Percentiles rank a stretch among this genome's conserved stretches.
These are phyloP conservation scores for Neoaliturus tenellus DNA, from an alignment of 2,888 invertebrate genomes.

Conservation along the genomic window DNA sequence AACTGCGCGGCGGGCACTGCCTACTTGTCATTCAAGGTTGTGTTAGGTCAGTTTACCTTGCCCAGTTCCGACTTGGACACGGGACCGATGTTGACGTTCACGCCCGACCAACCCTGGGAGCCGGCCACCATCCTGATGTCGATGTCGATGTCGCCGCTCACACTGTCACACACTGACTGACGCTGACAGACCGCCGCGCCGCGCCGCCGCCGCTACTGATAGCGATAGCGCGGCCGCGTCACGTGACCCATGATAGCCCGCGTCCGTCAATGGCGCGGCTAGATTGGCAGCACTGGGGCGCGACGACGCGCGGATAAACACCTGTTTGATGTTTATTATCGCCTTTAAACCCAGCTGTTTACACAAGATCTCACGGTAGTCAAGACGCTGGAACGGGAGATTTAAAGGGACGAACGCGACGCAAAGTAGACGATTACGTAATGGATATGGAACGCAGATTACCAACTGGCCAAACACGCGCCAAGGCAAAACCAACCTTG, in stretches of 20 bases:
- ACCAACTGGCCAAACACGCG: too few relatives aligned
- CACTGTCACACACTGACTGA: not conserved
- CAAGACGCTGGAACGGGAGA: not conserved
- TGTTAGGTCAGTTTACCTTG: constrained; percentile 32
- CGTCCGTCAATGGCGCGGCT: not conserved
- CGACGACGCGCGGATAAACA: not conserved
- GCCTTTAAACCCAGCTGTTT: too few relatives aligned
- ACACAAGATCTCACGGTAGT: not conserved
- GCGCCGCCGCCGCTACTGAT: too few relatives aligned
- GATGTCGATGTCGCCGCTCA: too few relatives aligned
- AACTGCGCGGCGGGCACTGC: not conserved
- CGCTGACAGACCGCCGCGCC: not conserved
- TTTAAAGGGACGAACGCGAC: not conserved
- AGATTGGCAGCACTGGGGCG: not conserved
- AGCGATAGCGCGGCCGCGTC: not conserved
- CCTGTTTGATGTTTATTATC: not conserved
- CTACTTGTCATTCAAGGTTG: constrained; percentile 12
- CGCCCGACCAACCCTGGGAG: constrained; percentile 51
- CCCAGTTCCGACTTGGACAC: not conserved
- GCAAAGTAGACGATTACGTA: not conserved
- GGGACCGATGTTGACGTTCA: constrained; percentile 36
- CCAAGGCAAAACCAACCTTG: too few relatives aligned
- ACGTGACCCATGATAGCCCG: not conserved
- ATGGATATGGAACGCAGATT: not conserved
- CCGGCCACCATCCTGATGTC: constrained; percentile 44